phyloP scores from a whole-genome alignment of 2,113 vertebrate species.

The Elanoides forficatus region DNA sequence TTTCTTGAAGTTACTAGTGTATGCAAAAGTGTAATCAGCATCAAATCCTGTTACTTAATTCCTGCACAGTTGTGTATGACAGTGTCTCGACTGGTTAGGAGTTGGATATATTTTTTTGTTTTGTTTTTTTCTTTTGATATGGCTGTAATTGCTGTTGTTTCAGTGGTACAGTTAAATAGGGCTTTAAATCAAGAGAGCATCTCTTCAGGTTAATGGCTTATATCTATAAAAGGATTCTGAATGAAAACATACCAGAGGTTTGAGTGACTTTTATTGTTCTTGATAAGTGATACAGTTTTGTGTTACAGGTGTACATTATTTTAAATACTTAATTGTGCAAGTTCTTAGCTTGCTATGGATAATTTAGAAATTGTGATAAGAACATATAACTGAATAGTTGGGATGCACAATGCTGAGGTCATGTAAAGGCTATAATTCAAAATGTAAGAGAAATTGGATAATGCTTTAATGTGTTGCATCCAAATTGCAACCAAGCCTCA shows the following conservation, averaged over 20 bases:
- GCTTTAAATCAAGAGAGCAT: background rate
- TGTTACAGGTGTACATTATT: background rate
- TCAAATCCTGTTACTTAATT: background rate
- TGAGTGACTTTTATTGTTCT: background rate
- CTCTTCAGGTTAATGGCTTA: background rate
- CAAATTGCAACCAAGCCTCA: background rate
- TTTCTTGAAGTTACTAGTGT: background rate
- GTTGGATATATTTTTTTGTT: background rate
- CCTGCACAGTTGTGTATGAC: background rate
- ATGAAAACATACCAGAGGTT: background rate
- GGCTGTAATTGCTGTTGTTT: background rate
- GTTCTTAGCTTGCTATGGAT: background rate
- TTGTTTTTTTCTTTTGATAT: background rate
- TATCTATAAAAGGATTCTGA: background rate
- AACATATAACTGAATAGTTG: background rate
- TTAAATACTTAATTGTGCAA: background rate
- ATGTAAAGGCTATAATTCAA: background rate
- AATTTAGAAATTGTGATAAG: background rate
- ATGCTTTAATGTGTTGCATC: background rate
- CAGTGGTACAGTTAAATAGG: background rate
- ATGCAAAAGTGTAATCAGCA: background rate
- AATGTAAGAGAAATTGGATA: background rate
- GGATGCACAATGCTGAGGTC: background rate
- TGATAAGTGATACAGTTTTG: background rate
- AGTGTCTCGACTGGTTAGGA: background rate